Percentiles rank a stretch among this genome's conserved stretches.
phyloP scores from a whole-genome alignment of 2,113 vertebrate genomes.

The Oncorhynchus nerka region DNA sequence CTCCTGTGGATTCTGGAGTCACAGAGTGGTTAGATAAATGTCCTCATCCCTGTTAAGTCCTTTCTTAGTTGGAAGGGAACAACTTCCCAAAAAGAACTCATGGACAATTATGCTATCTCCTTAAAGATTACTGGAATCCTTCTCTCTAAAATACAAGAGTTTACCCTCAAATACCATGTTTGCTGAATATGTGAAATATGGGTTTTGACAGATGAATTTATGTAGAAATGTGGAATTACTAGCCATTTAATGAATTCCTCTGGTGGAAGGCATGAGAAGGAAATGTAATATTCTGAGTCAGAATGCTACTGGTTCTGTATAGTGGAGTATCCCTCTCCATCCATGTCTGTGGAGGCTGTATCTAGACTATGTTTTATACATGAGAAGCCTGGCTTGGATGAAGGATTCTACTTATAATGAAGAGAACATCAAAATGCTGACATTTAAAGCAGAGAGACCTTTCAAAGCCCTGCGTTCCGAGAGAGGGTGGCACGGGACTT shows the following conservation, averaged over 20 bases:
- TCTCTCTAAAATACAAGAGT: too few relatives aligned
- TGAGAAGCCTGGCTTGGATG: slow-evolving; percentile 17
- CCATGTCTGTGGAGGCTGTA: not conserved
- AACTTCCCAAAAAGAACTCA: not conserved
- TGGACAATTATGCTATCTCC: not conserved
- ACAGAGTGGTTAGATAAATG: not conserved
- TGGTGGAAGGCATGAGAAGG: too few relatives aligned
- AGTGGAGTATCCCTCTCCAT: not conserved
- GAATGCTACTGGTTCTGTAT: too few relatives aligned
- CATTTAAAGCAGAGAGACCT: not conserved
- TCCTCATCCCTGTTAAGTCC: not conserved
- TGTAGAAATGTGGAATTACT: not conserved
- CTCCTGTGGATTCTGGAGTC: not conserved
- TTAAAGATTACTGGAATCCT: not conserved
- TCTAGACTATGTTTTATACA: slow-evolving; percentile 32
- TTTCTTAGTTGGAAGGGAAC: not conserved
- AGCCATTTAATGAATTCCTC: not conserved
- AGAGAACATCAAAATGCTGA: not conserved
- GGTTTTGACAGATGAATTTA: not conserved
- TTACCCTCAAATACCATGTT: not conserved
- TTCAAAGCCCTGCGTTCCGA: not conserved
- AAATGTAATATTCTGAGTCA: too few relatives aligned
- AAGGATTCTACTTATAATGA: slow-evolving; percentile 21
- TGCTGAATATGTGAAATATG: not conserved
- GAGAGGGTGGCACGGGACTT: not conserved